Base-by-base conservation (phyloP, 2,797 vertebrate species). In the Dallia pectoralis region DNA sequence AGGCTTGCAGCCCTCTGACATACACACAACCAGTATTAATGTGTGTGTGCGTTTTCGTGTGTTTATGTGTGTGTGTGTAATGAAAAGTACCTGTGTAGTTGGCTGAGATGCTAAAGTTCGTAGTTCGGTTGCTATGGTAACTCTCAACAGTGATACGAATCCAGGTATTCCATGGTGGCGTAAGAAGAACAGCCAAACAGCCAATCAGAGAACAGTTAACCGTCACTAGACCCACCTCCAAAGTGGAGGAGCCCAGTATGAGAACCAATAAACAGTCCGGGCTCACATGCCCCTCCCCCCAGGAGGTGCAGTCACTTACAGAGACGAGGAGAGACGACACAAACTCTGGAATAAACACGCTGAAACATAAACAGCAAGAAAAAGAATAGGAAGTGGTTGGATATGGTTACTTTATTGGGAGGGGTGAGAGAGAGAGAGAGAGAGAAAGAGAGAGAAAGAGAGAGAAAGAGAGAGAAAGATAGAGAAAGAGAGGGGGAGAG, bases 121-220 rank as follows among this genome's bases (percentile, higher is more conserved):
- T 87, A 0, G 85, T 93, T 18, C 70, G 47, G 0, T 91, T 93
- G 49, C 87, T 75, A 0, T 78, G 79, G 0, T 86, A 85, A 79
- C 85, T 95, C 84, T 96, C 94, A 71, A 94, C 92, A 0, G 88
- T 88, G 77, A 98, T 86, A 19, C 89, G 93, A 66, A 99, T 77
- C 97, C 97, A 99, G 71, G 86, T 89, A 82, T 93, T 92, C 97
- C 97, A 98, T 0, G 97, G 97, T 0, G 95, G 96, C 0, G 91
- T 91, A 0, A 80, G 73, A 4, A 99, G 88, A 16, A 85, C 70
- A 0, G 93, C 80, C 19, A 82, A 88, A 88, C 97, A 99, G 76
- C 71, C 2, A 0, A 15, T 84, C 68, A 89, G 87, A 0, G 82
- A 82, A 84, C 97, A 99, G 83, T 93, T 94, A 59, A 93, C 59